Percentiles rank a stretch among this genome's conserved stretches.
These are phyloP conservation scores for Chromobotia macracanthus DNA, from an alignment of 2,797 vertebrate species.

Conservation along the genomic window DNA sequence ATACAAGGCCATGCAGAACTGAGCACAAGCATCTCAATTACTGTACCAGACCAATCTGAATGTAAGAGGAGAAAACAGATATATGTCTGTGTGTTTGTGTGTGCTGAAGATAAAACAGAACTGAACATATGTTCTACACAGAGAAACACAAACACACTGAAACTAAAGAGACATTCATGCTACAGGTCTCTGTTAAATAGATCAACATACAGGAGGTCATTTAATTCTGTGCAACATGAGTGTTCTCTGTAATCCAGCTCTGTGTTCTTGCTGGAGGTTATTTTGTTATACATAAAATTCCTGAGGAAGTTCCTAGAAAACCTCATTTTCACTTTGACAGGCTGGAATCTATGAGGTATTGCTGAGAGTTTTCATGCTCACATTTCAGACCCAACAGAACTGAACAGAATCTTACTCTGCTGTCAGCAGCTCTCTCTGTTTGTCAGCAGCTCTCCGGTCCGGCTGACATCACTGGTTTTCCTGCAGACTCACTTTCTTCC, in stretches of 20 bases:
- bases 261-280: too few relatives aligned
- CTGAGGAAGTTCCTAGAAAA: too few relatives aligned
- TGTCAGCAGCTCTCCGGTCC: conserved; percentile 24
- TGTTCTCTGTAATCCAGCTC: too few relatives aligned
- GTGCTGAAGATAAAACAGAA: background rate
- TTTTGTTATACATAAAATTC: too few relatives aligned
- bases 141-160: background rate
- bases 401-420: background rate
- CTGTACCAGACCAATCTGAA: background rate
- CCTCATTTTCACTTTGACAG: too few relatives aligned
- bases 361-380: background rate
- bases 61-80: background rate
- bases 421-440: conserved; percentile 17
- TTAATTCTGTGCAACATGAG: background rate
- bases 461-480: conserved; percentile 30
- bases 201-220: background rate
- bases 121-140: background rate
- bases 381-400: background rate
- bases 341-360: background rate
- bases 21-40: conserved; percentile 19
- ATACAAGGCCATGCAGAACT: conserved; percentile 12
- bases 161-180: background rate
- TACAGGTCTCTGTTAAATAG: background rate
- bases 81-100: too few relatives aligned
- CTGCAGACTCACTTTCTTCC: conserved; percentile 28